Base-by-base conservation (phyloP, 2,797 vertebrate species). In the Carduelis carduelis region DNA sequence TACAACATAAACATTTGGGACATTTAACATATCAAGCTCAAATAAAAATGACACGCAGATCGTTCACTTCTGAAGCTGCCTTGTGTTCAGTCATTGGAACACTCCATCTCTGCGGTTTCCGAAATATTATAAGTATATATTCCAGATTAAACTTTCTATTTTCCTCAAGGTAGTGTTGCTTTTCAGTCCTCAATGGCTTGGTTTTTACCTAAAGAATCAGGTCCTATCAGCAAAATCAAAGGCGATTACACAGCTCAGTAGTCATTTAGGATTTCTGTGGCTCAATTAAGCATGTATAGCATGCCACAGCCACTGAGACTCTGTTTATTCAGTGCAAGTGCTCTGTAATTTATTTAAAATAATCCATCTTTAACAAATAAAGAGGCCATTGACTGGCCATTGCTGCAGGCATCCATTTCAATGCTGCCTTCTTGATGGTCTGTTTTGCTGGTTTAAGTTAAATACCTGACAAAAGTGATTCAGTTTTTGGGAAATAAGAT, bases 311-410 rank as follows among this genome's bases (percentile, higher is more conserved):
- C 98, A 98, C 98, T 96, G 98, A 99, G 98, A 98, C 98, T 99
- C 98, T 99, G 99, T 99, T 99, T 99, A 99, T 99, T 99, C 98
- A 99, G 98, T 97, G 98, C 99, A 99, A 99, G 99, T 99, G 99
- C 99, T 99, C 99, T 99, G 99, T 99, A 99, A 99, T 99, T 99
- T 99, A 99, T 99, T 99, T 99, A 98, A 99, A 99, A 99, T 99
- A 99, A 99, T 99, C 99, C 99, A 99, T 99, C 98, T 99, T 99
- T 99, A 99, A 98, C 99, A 99, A 99, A 99, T 99, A 99, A 99
- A 99, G 99, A 99, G 98, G 97, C 98, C 98, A 99, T 99, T 99
- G 99, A 99, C 96, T 97, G 97, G 68, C 95, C 98, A 97, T 98
- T 98, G 98, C 98, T 98, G 98, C 98, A 99, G 98, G 98, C 98